phyloP scores from a whole-genome alignment of 2,888 invertebrate genomes.

The Drosophila helvetica region DNA sequence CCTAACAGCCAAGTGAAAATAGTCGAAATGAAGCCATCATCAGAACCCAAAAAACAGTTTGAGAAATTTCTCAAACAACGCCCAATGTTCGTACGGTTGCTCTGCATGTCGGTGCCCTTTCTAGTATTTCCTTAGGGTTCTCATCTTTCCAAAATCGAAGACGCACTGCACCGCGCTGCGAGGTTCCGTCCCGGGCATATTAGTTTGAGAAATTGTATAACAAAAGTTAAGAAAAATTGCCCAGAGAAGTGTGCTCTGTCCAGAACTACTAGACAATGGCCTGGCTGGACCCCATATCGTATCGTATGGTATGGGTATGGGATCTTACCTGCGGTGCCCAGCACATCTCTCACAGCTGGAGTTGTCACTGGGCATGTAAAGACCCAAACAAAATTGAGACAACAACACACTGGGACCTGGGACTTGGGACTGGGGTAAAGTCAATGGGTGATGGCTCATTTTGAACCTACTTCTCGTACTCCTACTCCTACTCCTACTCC shows the following conservation, averaged over 20 bases:
- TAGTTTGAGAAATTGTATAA: slow-evolving; percentile 76
- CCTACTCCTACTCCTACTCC: slow-evolving; percentile 4
- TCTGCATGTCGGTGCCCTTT: slow-evolving; percentile 57
- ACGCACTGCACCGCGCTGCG: slow-evolving; percentile 22
- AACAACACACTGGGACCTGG: slow-evolving; percentile 29
- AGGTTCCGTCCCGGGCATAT: slow-evolving; percentile 47
- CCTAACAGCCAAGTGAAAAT: slow-evolving; percentile 38
- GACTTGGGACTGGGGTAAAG: slow-evolving; percentile 9
- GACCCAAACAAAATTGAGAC: slow-evolving; percentile 71
- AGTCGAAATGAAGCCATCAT: slow-evolving; percentile 67
- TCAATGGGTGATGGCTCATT: slow-evolving; percentile 52
- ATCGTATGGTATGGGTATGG: slow-evolving; percentile 31
- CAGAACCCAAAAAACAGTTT: slow-evolving; percentile 48
- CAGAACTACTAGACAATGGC: slow-evolving; percentile 56
- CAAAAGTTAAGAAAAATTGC: slow-evolving; percentile 70
- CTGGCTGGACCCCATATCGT: slow-evolving; percentile 60
- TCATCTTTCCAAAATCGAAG: slow-evolving; percentile 74
- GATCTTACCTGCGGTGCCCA: slow-evolving; percentile 69
- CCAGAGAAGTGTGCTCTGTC: slow-evolving; percentile 61
- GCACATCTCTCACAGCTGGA: slow-evolving; percentile 80
- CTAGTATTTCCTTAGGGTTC: slow-evolving; percentile 59
- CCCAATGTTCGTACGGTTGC: slow-evolving; percentile 29
- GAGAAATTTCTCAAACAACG: slow-evolving; percentile 64
- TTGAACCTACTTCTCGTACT: slow-evolving; percentile 23
- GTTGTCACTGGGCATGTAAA: slow-evolving; percentile 83